Conservation (phyloP, 2,797 vertebrate species). For the Spondyliosoma cantharus region DNA sequence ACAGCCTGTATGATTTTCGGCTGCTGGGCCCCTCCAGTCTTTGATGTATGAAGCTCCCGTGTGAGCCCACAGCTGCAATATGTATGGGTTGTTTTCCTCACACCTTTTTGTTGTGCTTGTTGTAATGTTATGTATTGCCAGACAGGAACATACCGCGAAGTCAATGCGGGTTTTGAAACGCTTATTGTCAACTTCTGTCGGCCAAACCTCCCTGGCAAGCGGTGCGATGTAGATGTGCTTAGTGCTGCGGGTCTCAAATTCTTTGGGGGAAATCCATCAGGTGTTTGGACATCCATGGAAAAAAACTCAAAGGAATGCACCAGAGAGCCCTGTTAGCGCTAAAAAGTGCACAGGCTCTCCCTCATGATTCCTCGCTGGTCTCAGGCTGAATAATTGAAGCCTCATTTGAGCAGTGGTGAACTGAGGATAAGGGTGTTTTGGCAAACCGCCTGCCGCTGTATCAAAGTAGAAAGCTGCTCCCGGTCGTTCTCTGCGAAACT, state of each 20-base stretch:
- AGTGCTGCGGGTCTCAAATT: constrained; percentile 19
- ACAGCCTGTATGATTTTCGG: constrained; percentile 54
- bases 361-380: constrained; percentile 42
- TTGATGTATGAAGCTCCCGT: constrained; percentile 61
- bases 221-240: constrained; percentile 35
- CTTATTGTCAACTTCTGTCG: constrained; percentile 49
- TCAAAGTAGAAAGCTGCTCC: constrained; percentile 51
- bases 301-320: neutral
- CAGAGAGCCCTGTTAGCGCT: constrained; percentile 18
- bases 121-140: constrained; percentile 51
- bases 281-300: constrained; percentile 30
- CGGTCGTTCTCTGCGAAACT: constrained; percentile 37
- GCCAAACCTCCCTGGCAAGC: constrained; percentile 18
- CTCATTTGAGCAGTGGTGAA: constrained; percentile 56
- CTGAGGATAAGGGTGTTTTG: constrained; percentile 55
- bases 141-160: constrained; percentile 43
- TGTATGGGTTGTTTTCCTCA: constrained; percentile 48
- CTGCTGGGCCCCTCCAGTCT: constrained; percentile 34
- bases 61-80: constrained; percentile 38
- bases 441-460: constrained; percentile 49
- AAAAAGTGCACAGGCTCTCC: constrained; percentile 38
- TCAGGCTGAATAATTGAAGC: constrained; percentile 64
- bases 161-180: constrained; percentile 45
- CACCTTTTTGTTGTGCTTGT: constrained; percentile 36
- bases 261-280: constrained; percentile 15